Evolutionary conservation across 2,888 invertebrate species (phyloP).

Genomic region (Erpobdella octoculata): DNA sequence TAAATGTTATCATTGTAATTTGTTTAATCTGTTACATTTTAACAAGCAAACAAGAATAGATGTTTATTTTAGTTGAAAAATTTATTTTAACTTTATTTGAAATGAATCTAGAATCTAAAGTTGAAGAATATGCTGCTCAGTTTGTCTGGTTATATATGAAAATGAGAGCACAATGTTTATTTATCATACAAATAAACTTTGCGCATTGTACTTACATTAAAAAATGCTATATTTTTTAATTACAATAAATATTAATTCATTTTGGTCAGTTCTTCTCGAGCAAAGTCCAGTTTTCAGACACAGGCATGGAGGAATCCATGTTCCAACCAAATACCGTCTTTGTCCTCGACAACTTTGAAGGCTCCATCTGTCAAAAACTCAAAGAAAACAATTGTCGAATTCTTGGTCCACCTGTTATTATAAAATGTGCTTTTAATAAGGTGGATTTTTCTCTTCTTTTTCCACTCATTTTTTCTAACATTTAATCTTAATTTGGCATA

Average conservation of each 20-base stretch:
- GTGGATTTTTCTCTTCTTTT: constrained; percentile 46
- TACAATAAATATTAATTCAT: not conserved
- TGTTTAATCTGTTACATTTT: too few relatives aligned
- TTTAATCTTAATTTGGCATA: not conserved
- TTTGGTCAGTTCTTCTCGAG: constrained; percentile 15
- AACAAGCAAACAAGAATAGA: too few relatives aligned
- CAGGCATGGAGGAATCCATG: constrained; percentile 49
- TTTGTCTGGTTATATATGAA: too few relatives aligned
- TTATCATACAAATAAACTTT: too few relatives aligned
- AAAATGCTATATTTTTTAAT: not conserved
- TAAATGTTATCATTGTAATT: too few relatives aligned
- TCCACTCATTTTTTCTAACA: not conserved
- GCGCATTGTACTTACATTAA: not conserved
- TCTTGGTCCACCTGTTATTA: constrained; percentile 50
- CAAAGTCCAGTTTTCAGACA: constrained; percentile 41
- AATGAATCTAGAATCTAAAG: too few relatives aligned
- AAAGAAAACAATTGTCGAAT: constrained; percentile 50
- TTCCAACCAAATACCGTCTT: constrained; percentile 60
- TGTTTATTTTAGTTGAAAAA: too few relatives aligned
- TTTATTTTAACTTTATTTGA: not conserved
- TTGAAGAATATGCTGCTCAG: too few relatives aligned
- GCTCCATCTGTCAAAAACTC: constrained; percentile 63
- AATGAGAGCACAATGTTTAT: too few relatives aligned
- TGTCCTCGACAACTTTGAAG: constrained; percentile 68
- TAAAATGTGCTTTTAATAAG: constrained; percentile 49